Evolutionary conservation across 2,888 invertebrate species (phyloP), one percentile per base, ranked within the genome.

Genomic region (Cerastis leucographa): DNA sequence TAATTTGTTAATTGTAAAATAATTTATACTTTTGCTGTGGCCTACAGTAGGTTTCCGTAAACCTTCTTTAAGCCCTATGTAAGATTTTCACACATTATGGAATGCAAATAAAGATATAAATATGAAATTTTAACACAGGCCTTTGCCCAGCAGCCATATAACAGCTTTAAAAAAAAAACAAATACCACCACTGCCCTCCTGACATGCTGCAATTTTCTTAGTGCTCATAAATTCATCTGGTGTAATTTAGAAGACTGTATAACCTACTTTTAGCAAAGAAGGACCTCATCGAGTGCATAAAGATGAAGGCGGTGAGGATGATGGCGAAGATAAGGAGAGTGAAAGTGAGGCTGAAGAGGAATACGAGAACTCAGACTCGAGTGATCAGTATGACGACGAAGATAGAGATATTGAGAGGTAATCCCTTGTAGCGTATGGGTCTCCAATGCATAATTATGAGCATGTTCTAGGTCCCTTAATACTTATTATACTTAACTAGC

Each of bases 351-450:
- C 83, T 54, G 92, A 93, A 51, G 91, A 92, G 49, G 93, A 94
- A 62, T 93, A 93, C 69, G 92, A 93, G 3, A 89, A 80, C 6
- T 86, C 90, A 46, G 90, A 93, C 73, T 82, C 85, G 6, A 91
- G 88, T 51, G 92, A 92, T 56, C 90, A 93, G 14, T 90, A 93
- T 79, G 92, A 94, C 14, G 92, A 93, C 22, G 90, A 91, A 64
- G 90, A 92, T 68, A 91, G 87, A 54, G 80, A 71, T 75, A 86
- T 93, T 71, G 90, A 93, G 85, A 93, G 94, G 95, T 94, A 90
- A 51, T 29, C 49, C 17, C 8, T 49, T 62, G 11, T 25, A 54
- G 5, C 11, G 14, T 51, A 35, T n/a, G 8, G 14, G 12, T 46
- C 6, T 5, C 8, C 25, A 56, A 56, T 25, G 12, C 25, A 25